Conservation (phyloP, 2,888 invertebrate species). For the Zygothrica quintamaculata region DNA sequence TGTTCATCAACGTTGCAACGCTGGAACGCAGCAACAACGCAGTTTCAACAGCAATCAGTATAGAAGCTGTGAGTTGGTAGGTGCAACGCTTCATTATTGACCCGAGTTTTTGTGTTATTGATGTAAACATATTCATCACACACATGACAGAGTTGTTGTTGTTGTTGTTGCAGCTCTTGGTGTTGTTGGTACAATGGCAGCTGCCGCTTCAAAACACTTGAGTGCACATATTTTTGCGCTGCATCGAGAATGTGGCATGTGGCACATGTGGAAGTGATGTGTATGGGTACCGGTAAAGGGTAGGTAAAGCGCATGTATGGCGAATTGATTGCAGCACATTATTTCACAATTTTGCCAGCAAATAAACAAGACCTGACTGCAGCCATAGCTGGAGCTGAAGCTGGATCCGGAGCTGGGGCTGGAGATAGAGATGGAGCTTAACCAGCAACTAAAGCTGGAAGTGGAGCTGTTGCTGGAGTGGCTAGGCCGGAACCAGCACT, state of each 20-base stretch:
- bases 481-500: slow-evolving; percentile 32
- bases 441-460: no score
- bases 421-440: no score
- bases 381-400: neutral
- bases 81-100: slow-evolving; percentile 64
- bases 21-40: neutral
- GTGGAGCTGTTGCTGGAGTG: slow-evolving; percentile 3
- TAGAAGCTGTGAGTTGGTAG: slow-evolving; percentile 5
- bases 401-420: neutral
- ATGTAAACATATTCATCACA: slow-evolving; percentile 74
- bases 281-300: neutral
- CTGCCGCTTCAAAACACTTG: slow-evolving; percentile 67
- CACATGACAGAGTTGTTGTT: slow-evolving; percentile 37
- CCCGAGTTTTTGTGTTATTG: slow-evolving; percentile 66
- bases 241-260: slow-evolving; percentile 10
- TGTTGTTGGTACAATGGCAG: slow-evolving; percentile 43
- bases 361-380: slow-evolving; percentile 61
- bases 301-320: slow-evolving; percentile 51
- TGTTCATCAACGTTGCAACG: slow-evolving; percentile 50
- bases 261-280: slow-evolving; percentile 1
- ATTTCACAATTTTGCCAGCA: slow-evolving; percentile 75
- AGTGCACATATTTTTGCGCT: slow-evolving; percentile 60
- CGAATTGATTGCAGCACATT: slow-evolving; percentile 74
- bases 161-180: slow-evolving; percentile 36
- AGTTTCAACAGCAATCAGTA: neutral